Base-by-base conservation (phyloP, 2,888 invertebrate genomes). In the Platycheirus rosarum region DNA sequence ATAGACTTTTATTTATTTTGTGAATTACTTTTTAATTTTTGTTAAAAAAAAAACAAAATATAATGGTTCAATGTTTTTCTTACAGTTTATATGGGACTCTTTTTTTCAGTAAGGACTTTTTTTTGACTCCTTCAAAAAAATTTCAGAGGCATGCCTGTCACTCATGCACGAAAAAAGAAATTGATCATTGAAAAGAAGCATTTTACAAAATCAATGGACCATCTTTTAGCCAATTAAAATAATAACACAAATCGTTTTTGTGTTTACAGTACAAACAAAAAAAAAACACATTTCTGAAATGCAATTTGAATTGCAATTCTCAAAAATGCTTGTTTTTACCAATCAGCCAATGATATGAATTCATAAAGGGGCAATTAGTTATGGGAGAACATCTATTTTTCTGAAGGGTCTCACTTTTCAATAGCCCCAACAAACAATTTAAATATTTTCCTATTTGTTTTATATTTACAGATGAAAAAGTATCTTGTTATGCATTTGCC, bases 331-430 rank as follows among this genome's bases (percentile, higher is more conserved):
- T 20, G 26, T 40, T 23, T 1, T 29, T 13, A 35, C 40, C 44
- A 62, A 62, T 66, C 78, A 78, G 73, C 40, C 78, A 51, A 73
- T 66, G 73, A 78, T 66, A 55, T 73, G 14, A 49, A 23, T 53
- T 51, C 7, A 51, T 55, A 46, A 9, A 18, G 16, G 8, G 6
- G 9, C 9, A 42, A 2, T 16, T 0, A 6, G 16, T 0, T 1
- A 7, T 0, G 16, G 42, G 16, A 9, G 8, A 18, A 0, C 35
- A n/a, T 32, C 1, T n/a, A 37, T 37, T 55, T 26, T 42, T 26
- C 18, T 18, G 8, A 40, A 16, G 42, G 42, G 26, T 57, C 26
- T 57, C 1, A 55, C n/a, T n/a, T 37, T 37, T 3, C 37, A 55
- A 37, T 4, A 37, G 13, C 20, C 13, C 37, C 14, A 13, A 23